Conservation (phyloP, 2,113 vertebrate species). For the Illadopsis cleaveri region DNA sequence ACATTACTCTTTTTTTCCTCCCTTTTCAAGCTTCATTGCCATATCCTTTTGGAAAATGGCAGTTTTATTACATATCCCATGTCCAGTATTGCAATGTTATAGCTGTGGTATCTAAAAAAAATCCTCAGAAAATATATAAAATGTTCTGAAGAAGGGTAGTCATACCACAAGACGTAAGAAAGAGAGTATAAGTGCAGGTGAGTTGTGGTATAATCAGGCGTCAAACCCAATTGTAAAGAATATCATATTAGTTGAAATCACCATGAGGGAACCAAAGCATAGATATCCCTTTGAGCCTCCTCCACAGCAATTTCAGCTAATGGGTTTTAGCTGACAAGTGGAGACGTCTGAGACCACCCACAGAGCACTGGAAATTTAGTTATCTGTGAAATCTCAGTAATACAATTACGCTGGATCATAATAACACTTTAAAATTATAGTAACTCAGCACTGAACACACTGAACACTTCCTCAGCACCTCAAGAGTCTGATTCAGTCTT, state of each 20-base stretch:
- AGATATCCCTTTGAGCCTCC: not conserved
- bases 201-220: not conserved
- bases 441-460: not conserved
- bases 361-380: not conserved
- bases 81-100: not conserved
- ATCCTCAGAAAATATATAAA: not conserved
- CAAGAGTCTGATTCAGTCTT: fast-evolving
- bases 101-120: not conserved
- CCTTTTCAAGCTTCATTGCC: not conserved
- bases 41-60: not conserved
- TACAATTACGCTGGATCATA: not conserved
- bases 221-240: not conserved
- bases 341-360: not conserved
- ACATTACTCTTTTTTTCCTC: not conserved
- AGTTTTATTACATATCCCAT: not conserved
- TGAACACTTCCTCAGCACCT: not conserved
- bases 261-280: not conserved
- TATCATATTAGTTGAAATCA: not conserved
- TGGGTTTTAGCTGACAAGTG: not conserved
- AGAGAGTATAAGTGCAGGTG: not conserved
- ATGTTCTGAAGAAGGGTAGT: not conserved
- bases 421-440: not conserved
- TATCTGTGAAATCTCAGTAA: not conserved
- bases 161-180: not conserved
- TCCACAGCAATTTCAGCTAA: not conserved